phyloP scores from a whole-genome alignment of 2,888 invertebrate genomes.

The Trichogramma evanescens region DNA sequence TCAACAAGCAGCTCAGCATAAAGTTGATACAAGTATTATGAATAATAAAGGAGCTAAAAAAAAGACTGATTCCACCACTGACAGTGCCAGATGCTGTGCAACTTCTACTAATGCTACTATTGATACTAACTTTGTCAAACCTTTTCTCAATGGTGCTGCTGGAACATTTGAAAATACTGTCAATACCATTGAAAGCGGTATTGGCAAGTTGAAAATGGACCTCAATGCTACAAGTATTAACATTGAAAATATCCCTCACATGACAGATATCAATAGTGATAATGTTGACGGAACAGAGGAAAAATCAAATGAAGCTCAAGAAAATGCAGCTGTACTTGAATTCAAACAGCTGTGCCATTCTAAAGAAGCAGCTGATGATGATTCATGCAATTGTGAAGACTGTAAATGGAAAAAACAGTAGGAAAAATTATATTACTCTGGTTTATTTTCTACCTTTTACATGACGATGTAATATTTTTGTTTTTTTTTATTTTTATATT shows the following conservation, averaged over 20 bases:
- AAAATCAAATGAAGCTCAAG: background rate
- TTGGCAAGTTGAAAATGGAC: background rate
- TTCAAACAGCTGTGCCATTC: slow-evolving; percentile 1
- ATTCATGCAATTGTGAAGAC: slow-evolving; percentile 20
- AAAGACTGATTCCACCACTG: no score
- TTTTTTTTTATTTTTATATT: background rate
- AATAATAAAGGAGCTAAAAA: no score
- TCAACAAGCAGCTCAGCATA: no score
- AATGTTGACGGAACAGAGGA: background rate
- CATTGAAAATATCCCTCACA: background rate
- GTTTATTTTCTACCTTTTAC: background rate
- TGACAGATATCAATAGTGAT: background rate
- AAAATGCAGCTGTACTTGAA: background rate
- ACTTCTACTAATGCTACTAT: no score
- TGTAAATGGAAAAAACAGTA: slow-evolving; percentile 20
- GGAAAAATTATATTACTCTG: background rate
- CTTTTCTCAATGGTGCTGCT: no score
- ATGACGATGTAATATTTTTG: background rate
- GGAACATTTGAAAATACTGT: no score
- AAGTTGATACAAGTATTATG: no score
- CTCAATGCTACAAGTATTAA: background rate
- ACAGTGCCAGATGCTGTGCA: no score
- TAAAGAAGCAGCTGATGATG: slow-evolving; percentile 4
- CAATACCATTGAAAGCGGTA: no score
- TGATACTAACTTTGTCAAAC: no score